Evolutionary conservation across 2,888 invertebrate species (phyloP), one percentile per base, ranked within the genome.

Genomic region (Drosophila nigritarsus): DNA sequence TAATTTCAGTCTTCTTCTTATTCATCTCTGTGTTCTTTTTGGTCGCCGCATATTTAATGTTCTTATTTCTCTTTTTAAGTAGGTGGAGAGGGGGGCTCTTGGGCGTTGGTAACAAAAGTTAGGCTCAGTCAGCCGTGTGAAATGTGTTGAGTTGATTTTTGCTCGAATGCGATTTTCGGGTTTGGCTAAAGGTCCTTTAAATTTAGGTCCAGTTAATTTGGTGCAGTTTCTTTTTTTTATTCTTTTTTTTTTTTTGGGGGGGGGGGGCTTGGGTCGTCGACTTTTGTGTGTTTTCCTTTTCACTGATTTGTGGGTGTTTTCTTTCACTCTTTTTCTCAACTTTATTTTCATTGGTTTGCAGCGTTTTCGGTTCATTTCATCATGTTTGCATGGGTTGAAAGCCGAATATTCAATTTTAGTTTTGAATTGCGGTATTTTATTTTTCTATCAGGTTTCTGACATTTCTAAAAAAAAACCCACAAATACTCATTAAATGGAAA

Each of bases 71-170:
- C 42, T 36, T 74, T 67, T 45, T 24, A 27, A 20, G 42, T 42
- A 2, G 1, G 6, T 5, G 36, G 8, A 27, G 20, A 13, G 7
- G n/a, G 13, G 32, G 6, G 24, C n/a, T n/a, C n/a, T n/a, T 15
- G 9, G 18, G 29, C 38, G 50, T 18, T 27, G 48, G 38, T 32
- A 67, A 66, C 84, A 81, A 87, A 83, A 87, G 89, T 89, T 81
- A 82, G 55, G 76, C 56, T 63, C 82, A 84, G 79, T 84, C 84
- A 89, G 68, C 73, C 82, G 89, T 73, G 42, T 78, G 61, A 78
- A 89, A 76, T 89, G 70, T 67, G 84, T 75, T 68, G 56, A 86
- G 82, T 86, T 88, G 87, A 86, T 86, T 83, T 87, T 86, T 78
- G 72, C 73, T 80, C 61, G 50, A 66, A 42, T 77, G 80, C 67